Base-by-base conservation (phyloP, 1,140 invertebrate species). In the Drosophila subpulchrella region DNA sequence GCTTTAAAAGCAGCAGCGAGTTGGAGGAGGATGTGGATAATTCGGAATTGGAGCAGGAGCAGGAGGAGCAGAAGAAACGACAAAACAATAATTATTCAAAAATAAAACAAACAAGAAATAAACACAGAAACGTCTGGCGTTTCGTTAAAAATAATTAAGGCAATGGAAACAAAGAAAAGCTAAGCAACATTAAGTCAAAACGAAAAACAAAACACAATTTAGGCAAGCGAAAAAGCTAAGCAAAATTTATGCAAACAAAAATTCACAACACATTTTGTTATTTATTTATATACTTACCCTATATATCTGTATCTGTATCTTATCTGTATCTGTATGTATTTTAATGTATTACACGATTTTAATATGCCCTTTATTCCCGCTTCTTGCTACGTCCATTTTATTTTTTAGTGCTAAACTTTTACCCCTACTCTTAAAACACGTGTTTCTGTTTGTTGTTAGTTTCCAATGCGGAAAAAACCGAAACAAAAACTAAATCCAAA, bases 1-100 rank as follows among this genome's bases (percentile, higher is more conserved):
- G 50, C 81, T 84, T 84, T 24, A 77, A 84, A 83, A 84, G 81
- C 81, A 27, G 75, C 80, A 48, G 75, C 80, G 48, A 60, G 46
- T 32, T 27, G 61, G 36, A 70, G 47, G 59, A 61, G 17, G 7
- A 36, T 20, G 30, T 63, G 2, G 12, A 34, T 1, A 38, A 48
- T 5, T 8, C 2, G 47, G 20, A 24, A 11, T 12, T 6, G 24
- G 42, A 66, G 42, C 7, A 27, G 17, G 13, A 17, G 61, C 11
- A 71, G 57, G 67, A 27, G 17, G 13, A 17, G 61, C 11, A 71
- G 57, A 67, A 56, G 77, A 48, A 78, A 70, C 65, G 60, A 83
- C 51, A 65, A 55, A 73, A 68, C 56, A 71, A 75, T 67, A 59
- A 62, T 56, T 67, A 85, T 76, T 76, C 72, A 56, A 75, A 63